These are phyloP conservation scores for Tinamus major DNA, from an alignment of 2,797 vertebrate species.

Conservation along the genomic window DNA sequence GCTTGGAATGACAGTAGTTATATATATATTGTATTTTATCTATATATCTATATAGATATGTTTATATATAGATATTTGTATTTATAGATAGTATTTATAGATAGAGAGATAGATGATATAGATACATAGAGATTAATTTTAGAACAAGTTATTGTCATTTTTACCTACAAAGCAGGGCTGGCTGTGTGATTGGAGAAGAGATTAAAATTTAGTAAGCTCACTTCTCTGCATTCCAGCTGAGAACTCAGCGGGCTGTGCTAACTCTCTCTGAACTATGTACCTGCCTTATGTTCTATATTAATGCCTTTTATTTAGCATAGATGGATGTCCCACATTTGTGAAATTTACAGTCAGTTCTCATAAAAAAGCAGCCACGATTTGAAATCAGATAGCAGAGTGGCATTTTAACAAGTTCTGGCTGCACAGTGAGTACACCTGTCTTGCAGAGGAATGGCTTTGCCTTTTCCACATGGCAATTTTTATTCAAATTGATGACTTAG, in stretches of 20 bases:
- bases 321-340: neutral
- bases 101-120: fast-evolving
- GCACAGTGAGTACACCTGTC: neutral
- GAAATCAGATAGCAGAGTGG: neutral
- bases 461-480: neutral
- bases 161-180: neutral
- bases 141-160: neutral
- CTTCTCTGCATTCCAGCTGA: neutral
- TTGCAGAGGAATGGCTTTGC: neutral
- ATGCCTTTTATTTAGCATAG: neutral
- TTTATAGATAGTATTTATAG: no score
- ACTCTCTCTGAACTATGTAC: neutral
- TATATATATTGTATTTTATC: fast-evolving
- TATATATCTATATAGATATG: fast-evolving
- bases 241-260: neutral
- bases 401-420: neutral
- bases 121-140: neutral
- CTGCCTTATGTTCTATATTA: neutral
- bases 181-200: neutral
- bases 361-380: neutral
- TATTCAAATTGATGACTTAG: neutral
- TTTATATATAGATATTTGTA: no score
- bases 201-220: conserved; percentile 15
- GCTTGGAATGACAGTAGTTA: neutral
- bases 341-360: conserved; percentile 6